A percentile compares a stretch with the other conserved stretches of the same genome.
Evolutionary conservation across 2,113 vertebrate species (phyloP).

Genomic region (Brevimyrus niger): DNA sequence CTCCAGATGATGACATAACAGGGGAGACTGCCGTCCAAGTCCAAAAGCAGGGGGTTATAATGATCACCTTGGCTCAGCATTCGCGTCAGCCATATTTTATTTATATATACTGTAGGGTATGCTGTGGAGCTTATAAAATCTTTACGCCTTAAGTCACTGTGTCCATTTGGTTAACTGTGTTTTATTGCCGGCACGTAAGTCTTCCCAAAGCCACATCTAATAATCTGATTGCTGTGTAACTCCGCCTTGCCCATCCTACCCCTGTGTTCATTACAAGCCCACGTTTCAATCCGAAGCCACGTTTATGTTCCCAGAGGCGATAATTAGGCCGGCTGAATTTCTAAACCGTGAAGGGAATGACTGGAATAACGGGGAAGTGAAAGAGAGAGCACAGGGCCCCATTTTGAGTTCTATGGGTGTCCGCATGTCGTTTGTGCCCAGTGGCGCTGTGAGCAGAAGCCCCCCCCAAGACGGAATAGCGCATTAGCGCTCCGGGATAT

Average conservation of each 20-base stretch:
- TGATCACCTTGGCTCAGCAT: not conserved
- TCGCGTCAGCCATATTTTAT: not conserved
- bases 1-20: not conserved
- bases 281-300: not conserved
- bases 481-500: conserved; percentile 27
- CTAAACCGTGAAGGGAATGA: not conserved
- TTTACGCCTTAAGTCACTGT: not conserved
- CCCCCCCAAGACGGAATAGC: conserved; percentile 18
- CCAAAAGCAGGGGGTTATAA: not conserved
- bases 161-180: not conserved
- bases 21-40: not conserved
- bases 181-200: not conserved
- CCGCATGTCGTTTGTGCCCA: not conserved
- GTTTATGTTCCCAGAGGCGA: not conserved
- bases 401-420: not conserved
- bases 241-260: not conserved
- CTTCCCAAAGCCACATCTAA: not conserved
- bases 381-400: not conserved
- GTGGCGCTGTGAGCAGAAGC: not conserved
- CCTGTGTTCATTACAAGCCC: not conserved
- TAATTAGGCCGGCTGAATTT: not conserved
- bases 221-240: not conserved
- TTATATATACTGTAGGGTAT: not conserved
- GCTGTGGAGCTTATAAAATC: not conserved
- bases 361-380: not conserved